phyloP scores from a whole-genome alignment of 2,888 invertebrate species.

The Diaprepes abbreviatus region DNA sequence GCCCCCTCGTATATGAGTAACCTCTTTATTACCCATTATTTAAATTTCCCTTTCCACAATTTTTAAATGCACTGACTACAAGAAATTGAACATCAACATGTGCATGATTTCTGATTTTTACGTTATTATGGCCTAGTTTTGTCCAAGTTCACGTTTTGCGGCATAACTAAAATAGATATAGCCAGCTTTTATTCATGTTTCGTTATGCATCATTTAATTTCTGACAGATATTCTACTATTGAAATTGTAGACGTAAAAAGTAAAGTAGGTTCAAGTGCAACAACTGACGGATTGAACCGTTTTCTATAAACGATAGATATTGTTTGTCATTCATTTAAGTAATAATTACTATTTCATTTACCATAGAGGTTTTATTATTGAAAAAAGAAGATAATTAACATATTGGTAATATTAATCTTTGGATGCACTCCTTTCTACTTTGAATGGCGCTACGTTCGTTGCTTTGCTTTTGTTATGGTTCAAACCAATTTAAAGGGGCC shows the following conservation, averaged over 20 bases:
- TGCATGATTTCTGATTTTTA: constrained; percentile 3
- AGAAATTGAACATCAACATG: neutral
- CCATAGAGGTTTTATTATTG: no score
- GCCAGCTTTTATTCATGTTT: constrained; percentile 20
- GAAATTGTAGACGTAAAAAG: constrained; percentile 17
- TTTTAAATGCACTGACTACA: constrained; percentile 2
- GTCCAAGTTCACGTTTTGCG: constrained; percentile 1
- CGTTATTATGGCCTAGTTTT: neutral
- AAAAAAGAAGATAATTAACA: no score
- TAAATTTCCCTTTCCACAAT: constrained; percentile 11
- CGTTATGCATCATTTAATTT: constrained; percentile 11
- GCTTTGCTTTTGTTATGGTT: no score
- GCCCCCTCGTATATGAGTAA: neutral
- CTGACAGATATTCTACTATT: constrained; percentile 16
- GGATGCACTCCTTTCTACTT: no score
- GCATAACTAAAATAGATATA: constrained; percentile 13
- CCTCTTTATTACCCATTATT: neutral
- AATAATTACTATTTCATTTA: no score
- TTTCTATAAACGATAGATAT: neutral
- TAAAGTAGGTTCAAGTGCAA: constrained; percentile 32
- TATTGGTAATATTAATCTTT: no score
- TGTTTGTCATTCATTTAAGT: neutral
- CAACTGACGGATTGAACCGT: neutral
- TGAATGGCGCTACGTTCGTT: no score
- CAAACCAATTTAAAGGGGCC: no score